Evolutionary conservation across 1,140 invertebrate genomes (phyloP), one percentile per base, ranked within the genome.

Genomic region (Galleria mellonella): DNA sequence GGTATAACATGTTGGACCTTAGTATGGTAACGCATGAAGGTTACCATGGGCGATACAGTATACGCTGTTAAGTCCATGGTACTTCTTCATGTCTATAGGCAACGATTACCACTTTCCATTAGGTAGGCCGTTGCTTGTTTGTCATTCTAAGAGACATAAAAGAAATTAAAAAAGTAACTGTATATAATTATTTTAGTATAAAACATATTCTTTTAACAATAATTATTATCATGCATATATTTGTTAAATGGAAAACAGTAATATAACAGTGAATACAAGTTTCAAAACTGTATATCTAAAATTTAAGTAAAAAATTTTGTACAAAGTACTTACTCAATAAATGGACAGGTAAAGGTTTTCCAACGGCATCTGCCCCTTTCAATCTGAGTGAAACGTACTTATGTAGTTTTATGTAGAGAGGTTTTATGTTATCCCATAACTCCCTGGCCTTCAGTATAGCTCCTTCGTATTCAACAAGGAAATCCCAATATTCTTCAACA

Each of bases 401-500:
- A 9, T 89, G 73, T 43, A 91, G 58, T 54, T 89, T 90, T 12
- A 56, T 54, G 46, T 90, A 89, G 35, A 91, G 61, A 13, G 81
- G 81, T 45, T 78, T 69, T 8, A 91, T 70, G 32, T 85, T 68
- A 17, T 79, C 77, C 89, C 89, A 90, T 43, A 90, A 69, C 30
- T 75, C 67, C 7, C 83, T 67, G 1, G 86, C 83, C 28, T 87
- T 72, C 1, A 85, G 49, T 37, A 89, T 88, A 0, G 83, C 89
- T 3, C 84, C 77, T 42, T 84, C 70, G 43, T 88, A 89, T 46
- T 89, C 89, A 4, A 59, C 71, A 7, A 91, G 61, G 23, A 86
- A 82, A 53, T 91, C 89, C 90, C 90, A 91, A 58, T 91, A 91
- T 32, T 85, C 76, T 51, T 83, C 70, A 0, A 88, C 81, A 27